Evolutionary conservation across 1,140 invertebrate species (phyloP), one percentile per base, ranked within the genome.

Genomic region (Papilio dardanus): DNA sequence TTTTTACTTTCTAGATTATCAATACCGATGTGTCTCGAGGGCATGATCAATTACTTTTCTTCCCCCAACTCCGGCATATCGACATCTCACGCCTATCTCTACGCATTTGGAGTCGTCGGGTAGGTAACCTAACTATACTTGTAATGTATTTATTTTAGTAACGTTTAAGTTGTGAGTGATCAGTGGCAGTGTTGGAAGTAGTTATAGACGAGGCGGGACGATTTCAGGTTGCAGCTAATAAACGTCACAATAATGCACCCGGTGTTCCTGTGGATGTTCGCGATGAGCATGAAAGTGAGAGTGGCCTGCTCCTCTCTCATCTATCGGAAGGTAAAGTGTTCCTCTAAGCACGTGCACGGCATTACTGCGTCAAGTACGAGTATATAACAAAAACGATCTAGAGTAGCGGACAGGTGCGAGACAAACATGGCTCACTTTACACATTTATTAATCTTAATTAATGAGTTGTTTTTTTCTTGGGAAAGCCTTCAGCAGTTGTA

Each of bases 291-390:
- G 94, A 96, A 97, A 88, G 94, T 97, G 76, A 93, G 97, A 8
- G 93, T 98, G 1, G 96, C 96, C 0, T 96, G 96, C 77, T 97
- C 96, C 71, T 96, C 97, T 0, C 88, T 98, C 0, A 96, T 98
- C 71, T 98, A 98, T 86, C 95, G 96, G 88, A 97, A 98, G 95
- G 96, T 96, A 91, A 58, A 16, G 5, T 42, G 2, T 37, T 37
- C 35, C n/a, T n/a, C n/a, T n/a, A n/a, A n/a, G n/a, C n/a, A n/a
- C n/a, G n/a, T n/a, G n/a, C n/a, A n/a, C n/a, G n/a, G n/a, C n/a
- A n/a, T n/a, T n/a, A n/a, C n/a, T n/a, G n/a, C n/a, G n/a, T n/a
- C n/a, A n/a, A n/a, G n/a, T n/a, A n/a, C n/a, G n/a, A n/a, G n/a
- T n/a, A n/a, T n/a, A n/a, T n/a, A n/a, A n/a, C n/a, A n/a, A n/a